Conservation (phyloP, 2,888 invertebrate species). For the Trachelus stipa region DNA sequence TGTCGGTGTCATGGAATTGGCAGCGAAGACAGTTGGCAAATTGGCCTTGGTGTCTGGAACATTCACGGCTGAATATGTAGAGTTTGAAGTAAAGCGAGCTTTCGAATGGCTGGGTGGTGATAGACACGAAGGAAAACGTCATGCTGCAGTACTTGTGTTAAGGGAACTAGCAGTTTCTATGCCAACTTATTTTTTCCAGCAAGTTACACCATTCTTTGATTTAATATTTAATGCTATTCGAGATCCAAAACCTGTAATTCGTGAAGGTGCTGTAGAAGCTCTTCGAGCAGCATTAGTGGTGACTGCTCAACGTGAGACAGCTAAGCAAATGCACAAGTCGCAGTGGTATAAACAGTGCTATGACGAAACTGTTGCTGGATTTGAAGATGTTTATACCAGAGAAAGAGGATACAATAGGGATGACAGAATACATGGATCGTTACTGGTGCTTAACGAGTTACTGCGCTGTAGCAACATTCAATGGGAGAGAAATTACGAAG, state of each 20-base stretch:
- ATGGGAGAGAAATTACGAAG: constrained; percentile 85
- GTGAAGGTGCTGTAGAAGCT: constrained; percentile 94
- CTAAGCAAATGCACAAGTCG: constrained; percentile 89
- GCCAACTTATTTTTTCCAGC: constrained; percentile 97
- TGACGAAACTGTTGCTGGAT: constrained; percentile 86
- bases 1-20: constrained; percentile 94
- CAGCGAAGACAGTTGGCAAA: constrained; percentile 94
- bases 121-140: constrained; percentile 89
- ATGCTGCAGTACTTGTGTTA: constrained; percentile 91
- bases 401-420: constrained; percentile 87
- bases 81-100: constrained; percentile 95
- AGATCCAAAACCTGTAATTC: constrained; percentile 90
- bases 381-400: constrained; percentile 75
- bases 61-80: constrained; percentile 96
- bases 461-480: constrained; percentile 89
- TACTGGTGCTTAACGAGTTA: constrained; percentile 93
- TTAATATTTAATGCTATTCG: constrained; percentile 91
- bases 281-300: constrained; percentile 94
- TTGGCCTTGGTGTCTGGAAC: constrained; percentile 92
- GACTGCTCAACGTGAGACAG: constrained; percentile 95
- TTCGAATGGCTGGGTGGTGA: constrained; percentile 96
- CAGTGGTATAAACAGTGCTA: constrained; percentile 95
- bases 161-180: constrained; percentile 95
- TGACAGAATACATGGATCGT: constrained; percentile 91
- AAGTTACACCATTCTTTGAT: constrained; percentile 93